Conservation (phyloP, 2,113 vertebrate species). For the Psophia crepitans region DNA sequence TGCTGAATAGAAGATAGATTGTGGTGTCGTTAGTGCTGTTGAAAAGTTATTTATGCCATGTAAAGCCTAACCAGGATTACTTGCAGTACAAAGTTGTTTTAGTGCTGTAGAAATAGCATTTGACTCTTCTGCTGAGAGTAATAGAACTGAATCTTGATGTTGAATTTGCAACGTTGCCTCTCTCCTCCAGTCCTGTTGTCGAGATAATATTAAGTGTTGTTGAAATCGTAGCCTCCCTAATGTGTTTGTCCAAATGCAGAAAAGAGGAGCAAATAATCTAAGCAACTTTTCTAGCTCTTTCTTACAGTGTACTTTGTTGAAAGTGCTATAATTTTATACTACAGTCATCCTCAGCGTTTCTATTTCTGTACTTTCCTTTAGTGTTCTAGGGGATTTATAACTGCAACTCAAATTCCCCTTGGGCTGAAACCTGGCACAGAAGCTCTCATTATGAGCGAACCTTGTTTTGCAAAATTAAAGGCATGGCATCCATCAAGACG, state of each 20-base stretch:
- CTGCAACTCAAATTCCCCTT: background rate
- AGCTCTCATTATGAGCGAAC: background rate
- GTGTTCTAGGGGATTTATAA: conserved; percentile 30
- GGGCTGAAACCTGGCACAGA: conserved; percentile 1
- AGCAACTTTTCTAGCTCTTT: background rate
- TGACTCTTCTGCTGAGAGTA: background rate
- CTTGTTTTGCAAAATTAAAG: conserved; percentile 53
- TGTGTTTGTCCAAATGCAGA: background rate
- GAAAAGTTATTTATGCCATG: background rate
- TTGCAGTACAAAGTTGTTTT: background rate
- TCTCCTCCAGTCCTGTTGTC: background rate
- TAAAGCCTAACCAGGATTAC: background rate
- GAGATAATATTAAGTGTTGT: background rate
- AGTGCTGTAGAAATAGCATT: conserved; percentile 6
- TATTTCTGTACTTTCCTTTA: conserved; percentile 22
- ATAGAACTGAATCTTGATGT: background rate
- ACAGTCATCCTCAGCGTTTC: conserved; percentile 27
- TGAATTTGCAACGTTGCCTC: background rate
- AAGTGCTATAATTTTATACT: conserved; percentile 2
- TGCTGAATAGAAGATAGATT: background rate
- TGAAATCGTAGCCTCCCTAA: background rate
- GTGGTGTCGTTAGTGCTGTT: background rate
- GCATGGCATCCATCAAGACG: conserved; percentile 9
- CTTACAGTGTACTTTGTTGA: background rate
- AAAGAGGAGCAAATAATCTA: background rate